These are phyloP conservation scores for Phoxinus dragarum DNA, from an alignment of 2,797 vertebrate species.

Conservation along the genomic window DNA sequence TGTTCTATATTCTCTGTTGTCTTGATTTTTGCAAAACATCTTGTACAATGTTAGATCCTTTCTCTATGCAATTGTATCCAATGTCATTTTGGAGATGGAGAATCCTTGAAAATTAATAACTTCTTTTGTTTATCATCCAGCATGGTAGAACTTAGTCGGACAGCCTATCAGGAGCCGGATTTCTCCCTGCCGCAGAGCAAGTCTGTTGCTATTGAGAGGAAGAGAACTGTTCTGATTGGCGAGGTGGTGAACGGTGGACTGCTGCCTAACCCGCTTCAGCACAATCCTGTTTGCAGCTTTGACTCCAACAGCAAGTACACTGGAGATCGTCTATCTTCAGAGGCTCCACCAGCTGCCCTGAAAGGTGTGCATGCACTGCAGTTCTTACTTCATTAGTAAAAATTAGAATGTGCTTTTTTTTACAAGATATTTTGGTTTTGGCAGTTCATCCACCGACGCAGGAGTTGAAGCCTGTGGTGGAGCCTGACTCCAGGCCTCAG, in stretches of 20 bases:
- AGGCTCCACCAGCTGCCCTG: constrained; percentile 56
- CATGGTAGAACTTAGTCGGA: constrained; percentile 90
- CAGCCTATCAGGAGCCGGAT: constrained; percentile 87
- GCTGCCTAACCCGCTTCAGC: constrained; percentile 75
- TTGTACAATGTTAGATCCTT: not conserved
- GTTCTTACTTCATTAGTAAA: not conserved
- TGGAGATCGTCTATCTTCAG: constrained; percentile 74
- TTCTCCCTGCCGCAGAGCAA: constrained; percentile 81
- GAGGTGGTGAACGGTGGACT: constrained; percentile 89
- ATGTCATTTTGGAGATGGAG: not conserved
- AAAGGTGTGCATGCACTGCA: constrained; percentile 57
- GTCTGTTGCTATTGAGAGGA: constrained; percentile 83
- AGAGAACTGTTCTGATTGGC: constrained; percentile 81
- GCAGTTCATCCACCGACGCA: constrained; percentile 55
- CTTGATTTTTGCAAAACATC: not conserved
- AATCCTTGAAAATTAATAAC: not conserved
- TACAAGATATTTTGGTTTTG: constrained; percentile 4
- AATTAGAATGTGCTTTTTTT: not conserved
- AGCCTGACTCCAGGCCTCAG: constrained; percentile 53
- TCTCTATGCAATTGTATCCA: not conserved
- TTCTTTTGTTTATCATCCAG: constrained; percentile 62
- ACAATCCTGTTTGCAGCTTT: constrained; percentile 88
- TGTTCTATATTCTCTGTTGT: constrained; percentile 55
- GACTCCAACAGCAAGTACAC: constrained; percentile 84
- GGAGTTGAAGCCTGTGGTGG: constrained; percentile 60